Percentiles rank a stretch among this genome's conserved stretches.
Conservation (phyloP, 2,113 vertebrate species). For the Callopanchax toddi region DNA sequence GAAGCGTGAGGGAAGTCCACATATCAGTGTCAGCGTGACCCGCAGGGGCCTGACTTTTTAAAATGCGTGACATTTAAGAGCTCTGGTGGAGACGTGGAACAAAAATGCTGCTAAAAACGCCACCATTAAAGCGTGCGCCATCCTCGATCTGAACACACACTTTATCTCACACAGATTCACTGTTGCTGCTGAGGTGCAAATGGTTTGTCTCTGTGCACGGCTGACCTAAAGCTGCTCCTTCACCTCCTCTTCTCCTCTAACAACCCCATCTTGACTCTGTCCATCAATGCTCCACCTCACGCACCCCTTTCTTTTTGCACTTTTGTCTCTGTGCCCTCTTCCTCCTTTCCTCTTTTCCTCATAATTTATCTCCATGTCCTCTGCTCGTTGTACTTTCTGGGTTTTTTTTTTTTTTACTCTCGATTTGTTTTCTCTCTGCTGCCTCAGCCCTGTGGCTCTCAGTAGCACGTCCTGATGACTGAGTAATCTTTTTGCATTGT, state of each 20-base stretch:
- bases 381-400: constrained; percentile 25
- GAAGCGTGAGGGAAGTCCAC: constrained; percentile 63
- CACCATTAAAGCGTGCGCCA: constrained; percentile 56
- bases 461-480: constrained; percentile 48
- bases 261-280: constrained; percentile 72
- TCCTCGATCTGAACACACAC: constrained; percentile 47
- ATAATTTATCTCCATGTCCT: constrained; percentile 56
- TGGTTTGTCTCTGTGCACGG: constrained; percentile 70
- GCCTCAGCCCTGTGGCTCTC: constrained; percentile 26
- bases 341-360: not conserved
- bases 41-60: constrained; percentile 51
- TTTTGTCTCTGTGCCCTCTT: constrained; percentile 30
- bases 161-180: constrained; percentile 35
- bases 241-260: constrained; percentile 62
- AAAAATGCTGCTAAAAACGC: constrained; percentile 55
- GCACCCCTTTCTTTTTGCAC: constrained; percentile 48
- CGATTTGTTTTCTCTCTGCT: constrained; percentile 32
- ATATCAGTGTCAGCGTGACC: constrained; percentile 61
- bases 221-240: constrained; percentile 61
- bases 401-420: constrained; percentile 21
- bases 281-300: constrained; percentile 62
- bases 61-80: constrained; percentile 71
- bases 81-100: constrained; percentile 54
- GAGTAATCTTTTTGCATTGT: constrained; percentile 53
- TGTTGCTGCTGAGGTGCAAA: constrained; percentile 73